Evolutionary conservation across 2,888 invertebrate species (phyloP).

Genomic region (Lycaena phlaeas): DNA sequence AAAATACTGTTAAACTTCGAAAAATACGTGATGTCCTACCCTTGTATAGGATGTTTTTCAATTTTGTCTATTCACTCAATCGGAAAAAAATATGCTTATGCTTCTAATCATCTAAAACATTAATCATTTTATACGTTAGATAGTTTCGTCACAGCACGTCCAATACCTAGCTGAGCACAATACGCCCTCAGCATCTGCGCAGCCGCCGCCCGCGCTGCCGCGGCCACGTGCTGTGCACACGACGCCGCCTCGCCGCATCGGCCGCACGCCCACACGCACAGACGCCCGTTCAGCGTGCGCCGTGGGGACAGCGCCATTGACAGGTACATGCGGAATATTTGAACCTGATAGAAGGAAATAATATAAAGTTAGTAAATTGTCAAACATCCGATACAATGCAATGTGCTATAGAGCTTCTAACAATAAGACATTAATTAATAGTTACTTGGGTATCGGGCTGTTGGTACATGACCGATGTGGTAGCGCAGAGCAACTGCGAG

Average conservation of each 20-base stretch:
- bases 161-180: constrained; percentile 85
- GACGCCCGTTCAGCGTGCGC: constrained; percentile 90
- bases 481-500: constrained; percentile 89
- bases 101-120: no score
- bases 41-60: no score
- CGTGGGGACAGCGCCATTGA: constrained; percentile 91
- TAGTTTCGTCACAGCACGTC: no score
- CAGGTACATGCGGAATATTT: constrained; percentile 81
- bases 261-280: constrained; percentile 89
- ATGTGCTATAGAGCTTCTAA: no score
- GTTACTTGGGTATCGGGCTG: constrained; percentile 91
- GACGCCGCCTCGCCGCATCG: constrained; percentile 87
- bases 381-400: no score
- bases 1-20: no score
- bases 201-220: constrained; percentile 91
- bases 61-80: no score
- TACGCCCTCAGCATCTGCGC: constrained; percentile 91
- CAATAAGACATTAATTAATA: neutral
- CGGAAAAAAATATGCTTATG: no score
- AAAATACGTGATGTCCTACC: no score
- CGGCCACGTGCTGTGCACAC: constrained; percentile 85
- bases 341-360: constrained; percentile 61
- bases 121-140: no score
- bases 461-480: constrained; percentile 84
- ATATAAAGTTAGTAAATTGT: no score